These are phyloP conservation scores for Hippoglossus stenolepis DNA, from an alignment of 2,113 vertebrate genomes.

Conservation along the genomic window DNA sequence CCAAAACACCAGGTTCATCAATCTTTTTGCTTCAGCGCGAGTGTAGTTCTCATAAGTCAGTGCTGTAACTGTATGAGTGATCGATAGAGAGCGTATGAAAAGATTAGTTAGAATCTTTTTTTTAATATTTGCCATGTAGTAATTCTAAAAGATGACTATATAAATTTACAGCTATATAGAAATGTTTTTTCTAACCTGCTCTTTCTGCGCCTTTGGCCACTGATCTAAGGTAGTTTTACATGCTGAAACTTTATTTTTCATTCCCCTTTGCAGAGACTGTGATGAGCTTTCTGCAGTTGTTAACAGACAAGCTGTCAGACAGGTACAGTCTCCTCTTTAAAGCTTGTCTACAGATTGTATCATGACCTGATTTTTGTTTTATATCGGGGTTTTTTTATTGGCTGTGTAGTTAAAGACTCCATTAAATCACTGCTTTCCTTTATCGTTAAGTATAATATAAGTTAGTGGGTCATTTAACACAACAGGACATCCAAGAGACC, in stretches of 20 bases:
- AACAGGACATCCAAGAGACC: neutral
- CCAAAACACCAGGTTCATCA: conserved; percentile 89
- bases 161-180: neutral
- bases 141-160: neutral
- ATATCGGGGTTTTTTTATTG: no score
- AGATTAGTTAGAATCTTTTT: no score
- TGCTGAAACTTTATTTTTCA: neutral
- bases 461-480: neutral
- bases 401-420: no score
- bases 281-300: conserved; percentile 90
- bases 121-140: neutral
- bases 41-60: neutral
- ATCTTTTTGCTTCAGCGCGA: neutral
- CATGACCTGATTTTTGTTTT: no score
- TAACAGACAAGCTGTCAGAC: conserved; percentile 91
- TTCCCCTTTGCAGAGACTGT: conserved; percentile 87
- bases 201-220: neutral
- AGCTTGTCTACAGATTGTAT: no score
- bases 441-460: no score
- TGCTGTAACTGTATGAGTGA: no score
- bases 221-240: neutral
- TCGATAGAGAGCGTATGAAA: no score
- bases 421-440: no score
- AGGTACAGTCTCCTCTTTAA: conserved; percentile 79
- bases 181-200: neutral